Evolutionary conservation across 2,888 invertebrate genomes (phyloP), one percentile per base, ranked within the genome.

Genomic region (Baccha elongata): DNA sequence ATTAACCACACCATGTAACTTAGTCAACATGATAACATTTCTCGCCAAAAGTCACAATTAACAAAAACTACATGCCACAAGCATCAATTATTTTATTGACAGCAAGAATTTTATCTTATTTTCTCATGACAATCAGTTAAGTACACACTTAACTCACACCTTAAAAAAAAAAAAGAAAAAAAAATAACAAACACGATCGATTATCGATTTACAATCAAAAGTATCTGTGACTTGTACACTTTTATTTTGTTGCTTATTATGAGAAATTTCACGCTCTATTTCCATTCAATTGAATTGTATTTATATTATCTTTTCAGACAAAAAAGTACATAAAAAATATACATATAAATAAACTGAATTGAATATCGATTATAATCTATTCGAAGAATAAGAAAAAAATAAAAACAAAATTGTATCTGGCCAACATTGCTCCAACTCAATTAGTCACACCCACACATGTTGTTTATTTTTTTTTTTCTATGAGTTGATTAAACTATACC

Each of bases 221-320:
- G 69, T 64, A 55, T 58, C 58, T 65, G 62, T 29, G 48, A 52
- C 23, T 48, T 26, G 40, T 48, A 40, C 11, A 40, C 23, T 58
- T 58, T 26, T 52, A 32, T 52, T 37, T 37, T 48, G n/a, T 26
- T 13, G 4, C n/a, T 58, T 75, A 21, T 71, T 65, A 65, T 65
- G 50, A 60, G 48, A 32, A 76, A 78, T 78, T 83, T 83, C 78
- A 78, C 58, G 78, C 78, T 83, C 83, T 78, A 78, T 83, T 83
- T 83, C 68, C 73, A 78, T 83, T 73, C 62, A 68, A 83, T 83
- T 72, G 35, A 72, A 76, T 62, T 50, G 15, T 42, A 46, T 76
- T 50, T 15, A 44, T 17, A 21, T 23, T 11, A 17, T 1, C 29
- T 29, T 15, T 15, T n/a, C 8, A 13, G 2, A 37, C 1, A 37